phyloP scores from a whole-genome alignment of 2,888 invertebrate genomes.

The Cybosia mesomella region DNA sequence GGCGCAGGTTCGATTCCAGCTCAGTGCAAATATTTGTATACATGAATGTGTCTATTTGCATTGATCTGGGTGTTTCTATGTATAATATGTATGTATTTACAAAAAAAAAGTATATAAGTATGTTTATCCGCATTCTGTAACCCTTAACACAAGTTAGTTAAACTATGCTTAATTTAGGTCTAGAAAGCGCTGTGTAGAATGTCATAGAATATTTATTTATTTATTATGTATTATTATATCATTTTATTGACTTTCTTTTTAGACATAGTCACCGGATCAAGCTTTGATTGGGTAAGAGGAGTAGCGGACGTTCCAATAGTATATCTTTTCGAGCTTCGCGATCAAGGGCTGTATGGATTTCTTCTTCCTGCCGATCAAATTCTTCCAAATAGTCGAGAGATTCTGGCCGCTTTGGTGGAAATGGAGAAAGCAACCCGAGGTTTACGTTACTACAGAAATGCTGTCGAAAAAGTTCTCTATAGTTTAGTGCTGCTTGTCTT shows the following conservation, averaged over 20 bases:
- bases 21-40: too few species aligned
- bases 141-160: too few species aligned
- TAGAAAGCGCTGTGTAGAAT: too few species aligned
- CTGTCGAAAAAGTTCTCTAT: conserved; percentile 41
- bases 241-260: conserved; percentile 31
- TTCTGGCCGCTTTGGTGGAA: conserved; percentile 85
- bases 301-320: conserved; percentile 83
- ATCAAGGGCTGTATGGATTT: conserved; percentile 86
- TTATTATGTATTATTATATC: too few species aligned
- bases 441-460: conserved; percentile 65
- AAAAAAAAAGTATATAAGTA: too few species aligned
- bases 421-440: conserved; percentile 73
- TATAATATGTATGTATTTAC: too few species aligned
- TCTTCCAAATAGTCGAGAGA: conserved; percentile 87
- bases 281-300: conserved; percentile 88
- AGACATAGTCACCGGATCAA: conserved; percentile 82
- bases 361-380: conserved; percentile 85
- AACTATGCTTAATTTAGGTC: too few species aligned
- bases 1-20: too few species aligned
- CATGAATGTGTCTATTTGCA: too few species aligned
- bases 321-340: conserved; percentile 88
- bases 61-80: too few species aligned
- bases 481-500: conserved; percentile 45
- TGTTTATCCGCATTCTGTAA: too few species aligned
- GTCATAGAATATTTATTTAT: too few species aligned